These are phyloP conservation scores for Athripsodes cinereus DNA, from an alignment of 2,888 invertebrate genomes.

Conservation along the genomic window DNA sequence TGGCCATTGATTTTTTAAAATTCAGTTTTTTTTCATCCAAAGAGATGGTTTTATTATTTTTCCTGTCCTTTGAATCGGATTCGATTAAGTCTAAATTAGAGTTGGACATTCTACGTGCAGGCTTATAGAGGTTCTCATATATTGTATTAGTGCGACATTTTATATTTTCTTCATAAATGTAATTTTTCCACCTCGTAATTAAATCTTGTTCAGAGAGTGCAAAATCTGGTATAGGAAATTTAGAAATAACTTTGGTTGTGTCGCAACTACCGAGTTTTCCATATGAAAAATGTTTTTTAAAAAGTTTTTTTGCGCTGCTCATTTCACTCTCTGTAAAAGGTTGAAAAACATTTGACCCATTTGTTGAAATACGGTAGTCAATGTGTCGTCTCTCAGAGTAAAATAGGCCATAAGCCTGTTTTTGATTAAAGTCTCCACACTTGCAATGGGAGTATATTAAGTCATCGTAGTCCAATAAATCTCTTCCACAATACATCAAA, in stretches of 20 bases:
- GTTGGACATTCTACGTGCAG: conserved; percentile 26
- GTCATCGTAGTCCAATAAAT: conserved; percentile 28
- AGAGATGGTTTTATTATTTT: conserved; percentile 23
- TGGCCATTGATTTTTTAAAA: conserved; percentile 16
- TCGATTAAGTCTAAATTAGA: conserved; percentile 27
- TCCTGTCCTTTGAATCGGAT: conserved; percentile 30
- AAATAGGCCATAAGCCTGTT: conserved; percentile 29
- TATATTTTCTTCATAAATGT: conserved; percentile 28
- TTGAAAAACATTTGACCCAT: conserved; percentile 9
- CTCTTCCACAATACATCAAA: conserved; percentile 23
- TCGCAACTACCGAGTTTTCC: conserved; percentile 14
- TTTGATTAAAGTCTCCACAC: conserved; percentile 22
- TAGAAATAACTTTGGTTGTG: conserved; percentile 16
- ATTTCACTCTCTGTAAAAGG: conserved; percentile 25
- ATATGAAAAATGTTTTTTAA: conserved; percentile 24
- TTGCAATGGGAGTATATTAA: conserved; percentile 25
- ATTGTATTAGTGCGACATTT: conserved; percentile 29
- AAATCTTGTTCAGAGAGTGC: conserved; percentile 30
- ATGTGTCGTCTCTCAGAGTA: conserved; percentile 21
- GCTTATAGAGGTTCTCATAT: conserved; percentile 32
- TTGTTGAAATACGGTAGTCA: conserved; percentile 21
- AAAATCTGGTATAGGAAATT: conserved; percentile 31
- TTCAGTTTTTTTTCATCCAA: conserved; percentile 25
- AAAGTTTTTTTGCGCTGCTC: conserved; percentile 19
- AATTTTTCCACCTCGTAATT: conserved; percentile 26